Evolutionary conservation across 2,888 invertebrate species (phyloP), one percentile per base, ranked within the genome.

Genomic region (Eupeodes luniger): DNA sequence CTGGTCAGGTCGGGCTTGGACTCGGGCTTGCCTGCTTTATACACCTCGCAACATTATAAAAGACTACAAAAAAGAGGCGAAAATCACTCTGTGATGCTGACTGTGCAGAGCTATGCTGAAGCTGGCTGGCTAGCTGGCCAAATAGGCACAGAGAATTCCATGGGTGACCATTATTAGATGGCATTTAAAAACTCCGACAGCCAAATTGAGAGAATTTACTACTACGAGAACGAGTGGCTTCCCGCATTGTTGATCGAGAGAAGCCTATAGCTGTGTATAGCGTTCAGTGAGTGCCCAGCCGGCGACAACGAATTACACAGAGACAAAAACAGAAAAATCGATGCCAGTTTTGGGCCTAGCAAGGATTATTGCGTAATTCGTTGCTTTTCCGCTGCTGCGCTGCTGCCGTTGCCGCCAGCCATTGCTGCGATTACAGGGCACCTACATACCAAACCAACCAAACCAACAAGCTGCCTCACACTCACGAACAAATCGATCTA

Each of bases 101-200:
- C 51, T 36, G 70, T 67, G 61, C 59, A 44, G 44, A 10, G 62
- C 40, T 59, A 36, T 9, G 57, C 59, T 27, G 27, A 27, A 27
- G 27, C 27, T 27, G 27, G 27, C 2, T 27, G 27, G 27, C 27
- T 27, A 27, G 27, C 27, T 77, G 87, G 81, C 88, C 85, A 88
- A 88, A 88, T 85, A 88, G 88, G 88, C 75, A 85, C 57, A 11
- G 77, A 78, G 84, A 88, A 88, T 88, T 88, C 88, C 85, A 88
- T 88, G 85, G 88, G 88, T 85, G 85, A 88, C 88, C 88, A 88
- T 88, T 88, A 88, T 88, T 88, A 88, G 88, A 88, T 88, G 88
- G 85, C 88, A 88, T 88, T 88, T 88, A 88, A 88, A 88, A 88
- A 81, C 88, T 85, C 88, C 88, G 85, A 88, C 85, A 85, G 81